Evolutionary conservation across 2,797 vertebrate species (phyloP).

Genomic region (Siniperca undulata): DNA sequence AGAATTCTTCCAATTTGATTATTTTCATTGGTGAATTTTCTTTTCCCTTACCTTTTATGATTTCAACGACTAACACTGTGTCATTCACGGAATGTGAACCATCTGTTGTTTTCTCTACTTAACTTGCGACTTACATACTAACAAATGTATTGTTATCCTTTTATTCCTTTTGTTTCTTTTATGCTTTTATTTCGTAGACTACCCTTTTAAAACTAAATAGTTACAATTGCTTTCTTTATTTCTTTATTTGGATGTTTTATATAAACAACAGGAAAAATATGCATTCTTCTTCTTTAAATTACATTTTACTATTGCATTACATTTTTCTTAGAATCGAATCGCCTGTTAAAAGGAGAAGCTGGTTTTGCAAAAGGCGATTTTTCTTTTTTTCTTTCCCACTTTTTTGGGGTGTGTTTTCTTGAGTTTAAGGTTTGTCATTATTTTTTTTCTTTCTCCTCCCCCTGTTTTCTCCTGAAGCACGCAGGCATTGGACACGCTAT

Average conservation of each 20-base stretch:
- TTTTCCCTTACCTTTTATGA: constrained; percentile 80
- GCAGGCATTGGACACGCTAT: constrained; percentile 99
- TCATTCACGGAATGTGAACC: constrained; percentile 92
- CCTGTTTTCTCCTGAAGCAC: constrained; percentile 92
- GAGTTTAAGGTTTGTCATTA: constrained; percentile 91
- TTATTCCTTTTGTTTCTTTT: constrained; percentile 61
- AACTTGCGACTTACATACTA: constrained; percentile 90
- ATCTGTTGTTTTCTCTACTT: constrained; percentile 89
- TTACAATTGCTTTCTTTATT: constrained; percentile 81
- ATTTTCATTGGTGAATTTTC: constrained; percentile 80
- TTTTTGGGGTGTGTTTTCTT: constrained; percentile 79
- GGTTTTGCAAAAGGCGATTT: constrained; percentile 57
- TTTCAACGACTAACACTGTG: constrained; percentile 91
- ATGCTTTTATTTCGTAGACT: constrained; percentile 64
- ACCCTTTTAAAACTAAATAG: constrained; percentile 69
- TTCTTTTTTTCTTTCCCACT: constrained; percentile 54
- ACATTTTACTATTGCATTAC: constrained; percentile 35
- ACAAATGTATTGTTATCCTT: constrained; percentile 87
- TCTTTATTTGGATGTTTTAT: constrained; percentile 83
- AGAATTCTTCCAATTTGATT: constrained; percentile 83
- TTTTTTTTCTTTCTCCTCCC: constrained; percentile 86
- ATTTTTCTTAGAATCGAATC: constrained; percentile 47
- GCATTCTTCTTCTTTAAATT: constrained; percentile 41
- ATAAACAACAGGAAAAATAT: constrained; percentile 28
- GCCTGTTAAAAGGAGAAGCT: constrained; percentile 56